phyloP scores from a whole-genome alignment of 2,888 invertebrate genomes.

The Resseliella maxima region DNA sequence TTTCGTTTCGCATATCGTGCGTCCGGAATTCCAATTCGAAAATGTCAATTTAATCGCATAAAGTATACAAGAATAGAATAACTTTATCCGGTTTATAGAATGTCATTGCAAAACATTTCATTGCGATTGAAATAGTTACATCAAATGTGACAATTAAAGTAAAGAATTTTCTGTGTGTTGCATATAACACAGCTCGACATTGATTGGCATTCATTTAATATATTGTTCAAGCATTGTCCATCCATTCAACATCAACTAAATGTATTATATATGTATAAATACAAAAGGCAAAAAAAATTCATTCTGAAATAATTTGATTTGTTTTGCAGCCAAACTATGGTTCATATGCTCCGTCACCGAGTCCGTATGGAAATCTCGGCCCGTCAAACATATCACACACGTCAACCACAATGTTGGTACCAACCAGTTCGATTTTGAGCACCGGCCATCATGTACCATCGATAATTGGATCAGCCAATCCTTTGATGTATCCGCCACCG shows the following conservation, averaged over 20 bases:
- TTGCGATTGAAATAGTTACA: not conserved
- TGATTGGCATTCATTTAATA: constrained; percentile 31
- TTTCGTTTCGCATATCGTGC: no score
- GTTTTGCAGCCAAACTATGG: constrained; percentile 61
- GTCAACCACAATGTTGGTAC: constrained; percentile 65
- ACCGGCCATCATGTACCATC: constrained; percentile 59
- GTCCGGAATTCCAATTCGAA: not conserved
- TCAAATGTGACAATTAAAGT: not conserved
- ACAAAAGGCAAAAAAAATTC: not conserved
- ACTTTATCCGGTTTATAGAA: no score
- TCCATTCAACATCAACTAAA: not conserved
- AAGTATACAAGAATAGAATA: not conserved
- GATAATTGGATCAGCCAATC: constrained; percentile 58
- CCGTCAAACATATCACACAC: constrained; percentile 63
- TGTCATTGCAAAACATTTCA: no score
- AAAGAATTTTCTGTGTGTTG: not conserved
- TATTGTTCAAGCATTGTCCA: not conserved
- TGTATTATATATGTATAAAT: no score
- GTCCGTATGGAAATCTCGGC: constrained; percentile 64
- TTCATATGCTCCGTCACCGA: constrained; percentile 66
- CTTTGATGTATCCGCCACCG: constrained; percentile 59
- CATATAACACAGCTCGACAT: not conserved
- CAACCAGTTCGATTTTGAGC: constrained; percentile 61
- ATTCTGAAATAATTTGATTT: not conserved
- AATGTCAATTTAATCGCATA: not conserved